Conservation (phyloP, 2,113 vertebrate species). For the Dipodomys ordii region DNA sequence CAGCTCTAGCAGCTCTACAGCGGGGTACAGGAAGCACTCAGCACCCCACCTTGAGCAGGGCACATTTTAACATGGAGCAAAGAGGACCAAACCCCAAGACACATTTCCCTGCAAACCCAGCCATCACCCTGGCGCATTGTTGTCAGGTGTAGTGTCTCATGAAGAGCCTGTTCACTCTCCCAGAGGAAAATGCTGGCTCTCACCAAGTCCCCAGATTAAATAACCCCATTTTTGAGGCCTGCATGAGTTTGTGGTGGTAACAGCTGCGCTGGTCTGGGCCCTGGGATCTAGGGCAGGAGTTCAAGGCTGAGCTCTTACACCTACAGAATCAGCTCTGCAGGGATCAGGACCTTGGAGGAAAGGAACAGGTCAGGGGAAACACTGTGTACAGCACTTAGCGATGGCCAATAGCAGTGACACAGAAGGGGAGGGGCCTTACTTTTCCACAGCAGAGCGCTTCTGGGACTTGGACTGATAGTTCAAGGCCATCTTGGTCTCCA, state of each 20-base stretch:
- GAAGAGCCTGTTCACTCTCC: not conserved
- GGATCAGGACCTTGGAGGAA: not conserved
- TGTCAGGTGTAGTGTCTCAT: not conserved
- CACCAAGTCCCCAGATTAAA: not conserved
- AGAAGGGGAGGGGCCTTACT: constrained; percentile 87
- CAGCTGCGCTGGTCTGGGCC: too few species aligned
- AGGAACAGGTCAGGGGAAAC: too few species aligned
- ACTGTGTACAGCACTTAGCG: not conserved
- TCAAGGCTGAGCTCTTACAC: not conserved
- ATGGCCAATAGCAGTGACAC: too few species aligned
- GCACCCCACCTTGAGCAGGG: not conserved
- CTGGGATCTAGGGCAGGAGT: fast-evolving
- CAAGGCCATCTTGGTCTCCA: constrained; percentile 99
- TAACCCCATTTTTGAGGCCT: too few species aligned
- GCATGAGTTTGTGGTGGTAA: too few species aligned
- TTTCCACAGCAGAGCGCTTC: constrained; percentile 99
- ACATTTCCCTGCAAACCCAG: not conserved
- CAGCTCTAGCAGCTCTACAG: not conserved
- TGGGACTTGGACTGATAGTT: constrained; percentile 99
- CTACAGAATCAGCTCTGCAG: not conserved
- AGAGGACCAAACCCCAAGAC: not conserved
- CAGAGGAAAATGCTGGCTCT: not conserved
- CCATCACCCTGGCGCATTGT: not conserved
- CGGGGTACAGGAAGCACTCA: fast-evolving
- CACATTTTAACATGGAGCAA: too few species aligned